A percentile compares a stretch with the other conserved stretches of the same genome.
phyloP scores from a whole-genome alignment of 2,113 vertebrate species.

The Castor canadensis region DNA sequence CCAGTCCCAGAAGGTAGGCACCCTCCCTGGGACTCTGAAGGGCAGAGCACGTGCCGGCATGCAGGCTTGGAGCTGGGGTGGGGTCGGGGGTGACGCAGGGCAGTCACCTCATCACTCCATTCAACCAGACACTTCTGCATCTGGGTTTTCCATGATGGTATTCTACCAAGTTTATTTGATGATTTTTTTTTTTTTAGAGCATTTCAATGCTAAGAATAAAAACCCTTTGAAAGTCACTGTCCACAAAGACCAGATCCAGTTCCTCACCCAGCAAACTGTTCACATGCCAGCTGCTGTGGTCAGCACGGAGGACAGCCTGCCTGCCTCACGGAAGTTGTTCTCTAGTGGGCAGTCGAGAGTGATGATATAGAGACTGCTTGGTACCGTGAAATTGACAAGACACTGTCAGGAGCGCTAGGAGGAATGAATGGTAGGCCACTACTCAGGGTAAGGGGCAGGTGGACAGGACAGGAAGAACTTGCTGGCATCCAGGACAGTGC shows the following conservation, averaged over 20 bases:
- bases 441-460: background rate
- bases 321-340: fast-evolving
- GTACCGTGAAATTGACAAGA: fast-evolving
- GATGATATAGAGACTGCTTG: too few species aligned
- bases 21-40: too few species aligned
- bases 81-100: too few species aligned
- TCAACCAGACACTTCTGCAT: background rate
- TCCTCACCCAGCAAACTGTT: background rate
- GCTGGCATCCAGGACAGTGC: background rate
- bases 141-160: fast-evolving
- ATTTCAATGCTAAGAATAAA: background rate
- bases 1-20: background rate
- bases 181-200: background rate
- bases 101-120: too few species aligned
- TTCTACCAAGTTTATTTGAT: background rate
- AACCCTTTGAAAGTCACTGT: background rate
- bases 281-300: fast-evolving
- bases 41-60: too few species aligned
- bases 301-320: fast-evolving
- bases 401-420: fast-evolving
- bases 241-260: background rate
- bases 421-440: fast-evolving
- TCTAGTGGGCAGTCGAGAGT: background rate
- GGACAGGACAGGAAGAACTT: fast-evolving
- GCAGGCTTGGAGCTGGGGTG: too few species aligned